Base-by-base conservation (phyloP, 1,140 invertebrate genomes). In the Hydropsyche tenuis region DNA sequence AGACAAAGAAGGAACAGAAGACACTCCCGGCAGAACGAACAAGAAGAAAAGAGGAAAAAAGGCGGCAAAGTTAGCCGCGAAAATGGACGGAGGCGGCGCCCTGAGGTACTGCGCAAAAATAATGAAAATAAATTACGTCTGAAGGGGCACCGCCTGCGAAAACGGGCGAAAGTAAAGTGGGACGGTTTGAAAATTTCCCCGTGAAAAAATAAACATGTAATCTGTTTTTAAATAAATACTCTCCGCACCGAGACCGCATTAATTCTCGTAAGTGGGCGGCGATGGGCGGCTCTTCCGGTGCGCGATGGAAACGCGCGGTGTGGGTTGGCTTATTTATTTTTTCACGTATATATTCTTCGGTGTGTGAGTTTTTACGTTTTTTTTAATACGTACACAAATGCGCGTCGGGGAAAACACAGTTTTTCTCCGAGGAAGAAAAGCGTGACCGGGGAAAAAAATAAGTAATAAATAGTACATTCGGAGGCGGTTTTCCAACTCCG, bases 211-310 rank as follows among this genome's bases (percentile, higher is more conserved):
- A 75, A 72, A 72, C 56, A 75, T 72, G 69, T 72, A 75, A 75
- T 75, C 74, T 75, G 73, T 75, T 72, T 72, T 75, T 75, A 69
- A 75, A 75, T 75, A 75, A 75, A 72, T 75, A 69, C 74, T 69
- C 69, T 43, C 20, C 45, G 43, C 63, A 60, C 42, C 25, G 53
- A 75, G 74, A 75, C 69, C 69, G 53, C 74, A 75, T 75, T 75
- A 75, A 75, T 75, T 75, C 74, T 68, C 56, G 63, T 69, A 66
- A 75, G 69, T 72, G 69, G 74, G 30, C 9, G 45, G 63, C 27
- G 22, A 65, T 22, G 25, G 30, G 3, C 9, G 30, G 9, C 30
- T 37, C 9, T 37, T 37, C 30, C 30, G 30, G 30, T 4, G 9
- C 30, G 30, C 9, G 9, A 37, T 9, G 9, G 9, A 4, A 4